These are phyloP conservation scores for Saccostrea cuccullata DNA, from an alignment of 1,140 invertebrate species.

Conservation along the genomic window DNA sequence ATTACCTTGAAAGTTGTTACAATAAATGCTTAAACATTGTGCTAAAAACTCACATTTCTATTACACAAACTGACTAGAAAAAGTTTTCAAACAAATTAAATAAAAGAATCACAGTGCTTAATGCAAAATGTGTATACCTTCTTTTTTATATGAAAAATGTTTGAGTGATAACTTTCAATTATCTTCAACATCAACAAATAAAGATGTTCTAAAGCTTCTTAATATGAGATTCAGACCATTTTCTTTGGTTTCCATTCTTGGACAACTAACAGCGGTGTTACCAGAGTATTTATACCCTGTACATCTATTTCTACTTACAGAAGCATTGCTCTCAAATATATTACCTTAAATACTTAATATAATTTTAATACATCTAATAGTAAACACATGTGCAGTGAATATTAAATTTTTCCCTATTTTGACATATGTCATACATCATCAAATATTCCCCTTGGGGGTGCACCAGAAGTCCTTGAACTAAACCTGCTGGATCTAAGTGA, in stretches of 20 bases:
- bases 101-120: background rate
- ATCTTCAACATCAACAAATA: too few species aligned
- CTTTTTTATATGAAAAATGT: too few species aligned
- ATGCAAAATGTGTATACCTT: background rate
- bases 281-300: too few species aligned
- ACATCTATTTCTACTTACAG: too few species aligned
- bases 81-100: background rate
- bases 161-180: too few species aligned
- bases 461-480: constrained; percentile 59
- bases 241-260: too few species aligned
- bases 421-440: constrained; percentile 85
- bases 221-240: background rate
- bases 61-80: background rate
- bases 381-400: too few species aligned
- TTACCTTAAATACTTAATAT: too few species aligned
- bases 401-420: background rate
- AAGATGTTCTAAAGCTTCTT: background rate
- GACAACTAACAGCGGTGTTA: too few species aligned
- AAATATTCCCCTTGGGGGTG: constrained; percentile 88
- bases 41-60: background rate
- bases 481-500: constrained; percentile 48
- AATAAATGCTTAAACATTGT: background rate
- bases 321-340: too few species aligned
- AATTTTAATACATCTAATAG: too few species aligned
- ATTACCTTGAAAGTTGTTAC: background rate